A percentile compares a stretch with the other conserved stretches of the same genome.
These are phyloP conservation scores for Bryconaethiops microstoma DNA, from an alignment of 2,797 vertebrate genomes.

Conservation along the genomic window DNA sequence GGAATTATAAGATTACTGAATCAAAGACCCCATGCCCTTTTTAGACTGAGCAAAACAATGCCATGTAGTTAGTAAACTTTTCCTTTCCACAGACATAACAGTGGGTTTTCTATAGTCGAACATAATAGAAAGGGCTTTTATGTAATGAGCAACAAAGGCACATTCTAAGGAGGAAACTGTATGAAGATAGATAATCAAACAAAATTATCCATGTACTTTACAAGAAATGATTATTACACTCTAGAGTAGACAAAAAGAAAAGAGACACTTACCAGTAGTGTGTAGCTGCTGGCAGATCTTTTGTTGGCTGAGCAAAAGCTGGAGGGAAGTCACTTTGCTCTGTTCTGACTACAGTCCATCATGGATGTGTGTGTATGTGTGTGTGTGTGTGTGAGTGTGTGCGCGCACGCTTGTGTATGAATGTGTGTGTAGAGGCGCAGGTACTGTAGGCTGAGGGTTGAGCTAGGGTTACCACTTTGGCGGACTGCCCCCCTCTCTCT, in stretches of 20 bases:
- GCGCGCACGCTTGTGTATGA: constrained; percentile 53
- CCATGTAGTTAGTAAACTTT: constrained; percentile 28
- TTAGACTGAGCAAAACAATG: constrained; percentile 53
- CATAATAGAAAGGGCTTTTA: neutral
- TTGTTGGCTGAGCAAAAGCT: constrained; percentile 34
- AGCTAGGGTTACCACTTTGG: constrained; percentile 66
- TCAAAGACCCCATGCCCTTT: constrained; percentile 56
- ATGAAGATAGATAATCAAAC: neutral
- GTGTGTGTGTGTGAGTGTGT: constrained; percentile 39
- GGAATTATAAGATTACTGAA: constrained; percentile 72
- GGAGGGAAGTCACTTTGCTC: constrained; percentile 51
- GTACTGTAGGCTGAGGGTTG: constrained; percentile 68
- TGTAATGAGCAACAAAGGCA: neutral
- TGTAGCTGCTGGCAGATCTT: constrained; percentile 45
- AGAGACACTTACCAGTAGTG: constrained; percentile 47
- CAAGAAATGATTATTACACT: neutral
- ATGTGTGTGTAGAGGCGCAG: constrained; percentile 52
- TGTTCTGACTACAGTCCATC: constrained; percentile 49
- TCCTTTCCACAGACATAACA: constrained; percentile 20
- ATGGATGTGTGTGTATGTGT: constrained; percentile 40
- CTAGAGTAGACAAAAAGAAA: neutral
- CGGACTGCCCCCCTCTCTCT: constrained; percentile 51
- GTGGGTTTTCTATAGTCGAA: neutral
- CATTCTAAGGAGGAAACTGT: neutral
- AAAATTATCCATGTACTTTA: neutral